These are phyloP conservation scores for Cyrtorhinus lividipennis DNA, from an alignment of 1,140 invertebrate genomes.

Conservation along the genomic window DNA sequence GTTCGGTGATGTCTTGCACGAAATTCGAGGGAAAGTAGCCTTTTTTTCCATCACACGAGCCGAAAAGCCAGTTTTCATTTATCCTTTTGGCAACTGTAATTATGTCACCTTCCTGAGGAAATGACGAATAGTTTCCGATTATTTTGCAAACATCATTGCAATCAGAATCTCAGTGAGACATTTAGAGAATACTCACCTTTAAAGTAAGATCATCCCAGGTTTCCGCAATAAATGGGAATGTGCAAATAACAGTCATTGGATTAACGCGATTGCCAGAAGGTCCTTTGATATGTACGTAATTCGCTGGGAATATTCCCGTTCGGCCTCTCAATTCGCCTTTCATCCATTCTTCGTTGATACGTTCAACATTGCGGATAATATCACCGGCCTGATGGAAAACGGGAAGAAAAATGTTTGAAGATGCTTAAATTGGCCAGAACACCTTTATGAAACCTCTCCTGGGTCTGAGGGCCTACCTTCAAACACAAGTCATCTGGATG, in stretches of 20 bases:
- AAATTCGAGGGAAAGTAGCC: conserved; percentile 74
- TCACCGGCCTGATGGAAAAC: conserved; percentile 44
- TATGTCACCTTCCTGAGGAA: conserved; percentile 44
- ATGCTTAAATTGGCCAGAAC: too few species aligned
- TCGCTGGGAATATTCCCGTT: conserved; percentile 66
- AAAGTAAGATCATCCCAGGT: conserved; percentile 42
- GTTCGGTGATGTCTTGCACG: conserved; percentile 33
- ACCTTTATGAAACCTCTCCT: too few species aligned
- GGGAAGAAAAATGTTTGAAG: too few species aligned
- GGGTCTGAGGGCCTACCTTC: too few species aligned
- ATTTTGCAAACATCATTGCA: too few species aligned
- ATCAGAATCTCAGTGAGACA: too few species aligned
- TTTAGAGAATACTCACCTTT: conserved; percentile 36
- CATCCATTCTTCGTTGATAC: conserved; percentile 65
- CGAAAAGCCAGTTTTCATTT: conserved; percentile 68
- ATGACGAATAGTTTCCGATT: background rate
- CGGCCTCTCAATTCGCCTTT: conserved; percentile 44
- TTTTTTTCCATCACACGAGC: conserved; percentile 44
- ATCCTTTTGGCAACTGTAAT: conserved; percentile 55
- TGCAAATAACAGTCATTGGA: conserved; percentile 31
- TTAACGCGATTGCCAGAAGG: conserved; percentile 37
- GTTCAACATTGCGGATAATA: conserved; percentile 46
- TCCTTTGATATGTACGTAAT: conserved; percentile 60
- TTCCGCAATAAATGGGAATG: conserved; percentile 46
- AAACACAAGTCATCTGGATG: conserved; percentile 57